Conservation (phyloP, 2,797 vertebrate species). For the Anas georgica region DNA sequence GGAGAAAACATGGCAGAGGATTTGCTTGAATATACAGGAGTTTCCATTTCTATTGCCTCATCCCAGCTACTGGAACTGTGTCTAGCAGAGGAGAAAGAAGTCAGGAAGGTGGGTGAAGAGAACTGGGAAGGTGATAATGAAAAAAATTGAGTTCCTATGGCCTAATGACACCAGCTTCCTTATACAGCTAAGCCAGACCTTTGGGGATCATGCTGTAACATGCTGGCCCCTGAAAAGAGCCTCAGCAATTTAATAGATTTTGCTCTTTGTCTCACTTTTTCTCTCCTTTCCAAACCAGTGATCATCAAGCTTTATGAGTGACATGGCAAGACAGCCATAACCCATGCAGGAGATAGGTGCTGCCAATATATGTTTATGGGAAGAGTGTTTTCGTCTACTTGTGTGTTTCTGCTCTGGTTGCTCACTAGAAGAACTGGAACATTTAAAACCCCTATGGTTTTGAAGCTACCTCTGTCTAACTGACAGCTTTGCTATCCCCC, state of each 20-base stretch:
- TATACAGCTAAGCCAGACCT: not conserved
- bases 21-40: not conserved
- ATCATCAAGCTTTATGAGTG: not conserved
- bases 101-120: not conserved
- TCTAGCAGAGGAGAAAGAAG: not conserved
- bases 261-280: not conserved
- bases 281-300: not conserved
- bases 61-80: rapidly evolving
- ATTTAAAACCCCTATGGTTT: not conserved
- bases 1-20: not conserved
- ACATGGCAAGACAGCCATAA: not conserved
- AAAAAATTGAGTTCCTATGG: not conserved
- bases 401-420: not conserved
- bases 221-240: rapidly evolving
- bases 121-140: not conserved
- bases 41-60: not conserved
- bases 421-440: not conserved
- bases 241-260: not conserved
- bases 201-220: not conserved
- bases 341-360: not conserved
- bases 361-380: rapidly evolving
- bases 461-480: not conserved
- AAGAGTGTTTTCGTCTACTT: not conserved
- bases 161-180: rapidly evolving
- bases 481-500: not conserved